These are phyloP conservation scores for Adelphocoris suturalis DNA, from an alignment of 2,888 invertebrate species.

Conservation along the genomic window DNA sequence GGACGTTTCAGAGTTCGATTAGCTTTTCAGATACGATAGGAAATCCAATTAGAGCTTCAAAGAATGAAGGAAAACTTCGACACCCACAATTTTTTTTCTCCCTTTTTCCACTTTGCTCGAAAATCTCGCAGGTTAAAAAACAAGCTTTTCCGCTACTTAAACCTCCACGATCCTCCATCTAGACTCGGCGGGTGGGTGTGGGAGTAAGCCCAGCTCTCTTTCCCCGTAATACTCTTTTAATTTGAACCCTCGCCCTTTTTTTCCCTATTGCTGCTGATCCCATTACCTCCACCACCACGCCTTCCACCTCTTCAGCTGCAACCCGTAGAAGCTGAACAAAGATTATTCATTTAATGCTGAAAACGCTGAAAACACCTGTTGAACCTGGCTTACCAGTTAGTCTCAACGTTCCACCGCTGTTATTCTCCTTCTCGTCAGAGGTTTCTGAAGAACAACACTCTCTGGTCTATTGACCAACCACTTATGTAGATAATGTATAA, in stretches of 20 bases:
- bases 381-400: not conserved
- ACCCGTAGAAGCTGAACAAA: conserved; percentile 19
- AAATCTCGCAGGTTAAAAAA: conserved; percentile 24
- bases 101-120: not conserved
- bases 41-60: not conserved
- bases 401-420: not conserved
- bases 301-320: conserved; percentile 8
- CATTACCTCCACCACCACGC: not conserved
- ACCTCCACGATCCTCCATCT: not conserved
- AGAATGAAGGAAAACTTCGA: not conserved
- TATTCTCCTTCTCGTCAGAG: not conserved
- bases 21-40: not conserved
- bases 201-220: conserved; percentile 8
- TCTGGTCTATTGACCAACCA: no score
- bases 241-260: not conserved
- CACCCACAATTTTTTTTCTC: not conserved
- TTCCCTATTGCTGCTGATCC: not conserved
- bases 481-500: no score
- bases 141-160: conserved; percentile 30
- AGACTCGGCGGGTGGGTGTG: not conserved
- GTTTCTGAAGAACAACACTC: not conserved
- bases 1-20: not conserved
- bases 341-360: conserved; percentile 53
- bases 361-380: conserved; percentile 54
- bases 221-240: conserved; percentile 24